Evolutionary conservation across 2,797 vertebrate genomes (phyloP).

Genomic region (Thunnus albacares): DNA sequence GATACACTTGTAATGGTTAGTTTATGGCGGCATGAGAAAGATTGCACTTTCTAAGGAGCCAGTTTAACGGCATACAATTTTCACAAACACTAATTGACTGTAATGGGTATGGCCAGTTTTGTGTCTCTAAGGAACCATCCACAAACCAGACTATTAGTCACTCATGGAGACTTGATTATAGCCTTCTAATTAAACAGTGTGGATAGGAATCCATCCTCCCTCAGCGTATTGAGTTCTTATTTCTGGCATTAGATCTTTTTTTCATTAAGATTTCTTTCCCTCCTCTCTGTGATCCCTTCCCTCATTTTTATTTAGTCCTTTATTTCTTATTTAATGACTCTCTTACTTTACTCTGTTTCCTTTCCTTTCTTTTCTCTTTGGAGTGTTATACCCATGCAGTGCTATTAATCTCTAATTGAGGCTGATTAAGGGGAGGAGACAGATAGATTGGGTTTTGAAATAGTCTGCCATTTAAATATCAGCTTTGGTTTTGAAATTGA

Average conservation of each 20-base stretch:
- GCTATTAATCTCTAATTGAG: constrained; percentile 44
- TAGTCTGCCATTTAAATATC: constrained; percentile 14
- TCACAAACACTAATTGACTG: constrained; percentile 2
- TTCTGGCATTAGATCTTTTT: background rate
- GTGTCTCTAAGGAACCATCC: constrained; percentile 19
- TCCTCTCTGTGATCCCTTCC: background rate
- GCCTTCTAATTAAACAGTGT: constrained; percentile 27
- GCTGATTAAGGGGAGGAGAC: constrained; percentile 40
- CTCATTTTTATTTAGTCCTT: background rate
- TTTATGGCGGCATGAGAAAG: background rate
- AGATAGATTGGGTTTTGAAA: constrained; percentile 29
- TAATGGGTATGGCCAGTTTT: constrained; percentile 14
- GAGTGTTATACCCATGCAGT: background rate
- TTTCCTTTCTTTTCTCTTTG: constrained; percentile 14
- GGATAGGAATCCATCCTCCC: constrained; percentile 13
- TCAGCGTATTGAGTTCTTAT: background rate
- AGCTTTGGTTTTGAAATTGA: constrained; percentile 28
- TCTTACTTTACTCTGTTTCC: constrained; percentile 12
- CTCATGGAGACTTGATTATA: constrained; percentile 21
- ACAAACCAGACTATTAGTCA: constrained; percentile 21
- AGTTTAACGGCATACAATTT: background rate
- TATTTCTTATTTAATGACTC: constrained; percentile 25
- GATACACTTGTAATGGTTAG: background rate
- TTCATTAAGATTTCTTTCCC: constrained; percentile 1
- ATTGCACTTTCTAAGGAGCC: background rate